Base-by-base conservation (phyloP, 2,113 vertebrate species). In the Myiagra hebetior region DNA sequence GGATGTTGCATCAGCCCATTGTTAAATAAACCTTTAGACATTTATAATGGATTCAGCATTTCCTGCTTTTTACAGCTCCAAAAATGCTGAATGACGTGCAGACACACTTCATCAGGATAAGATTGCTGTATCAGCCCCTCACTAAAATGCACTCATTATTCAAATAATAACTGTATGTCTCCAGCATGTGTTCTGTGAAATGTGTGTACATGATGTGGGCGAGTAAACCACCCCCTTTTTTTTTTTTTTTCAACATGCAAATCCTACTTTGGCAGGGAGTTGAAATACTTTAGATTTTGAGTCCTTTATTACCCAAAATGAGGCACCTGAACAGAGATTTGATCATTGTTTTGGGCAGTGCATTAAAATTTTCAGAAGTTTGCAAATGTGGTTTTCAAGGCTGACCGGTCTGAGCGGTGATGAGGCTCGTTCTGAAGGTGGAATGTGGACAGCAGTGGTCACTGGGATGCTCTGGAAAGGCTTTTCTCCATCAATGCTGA, bases 51-150 rank as follows among this genome's bases (percentile, higher is more conserved):
- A 95, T 95, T 96, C 97, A 96, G 90, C 94, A 93, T 94, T 97
- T 95, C 93, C 96, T 96, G 90, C 92, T 92, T 96, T 95, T 85
- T 94, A 22, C 80, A 64, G 68, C 72, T 95, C 95, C 85, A 91
- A 89, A 94, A 95, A 96, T 89, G 93, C 95, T 89, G 93, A 94
- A 93, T 97, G 93, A 96, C 79, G 86, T 93, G 90, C 92, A 96
- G 85, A 83, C 90, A 89, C 92, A 86, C 90, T 96, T 95, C 95
- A 96, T 96, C 95, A 96, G 93, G 96, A 21, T 86, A 73, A 84
- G 95, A 93, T 65, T 96, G 96, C 96, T 97, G 96, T 85, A 96
- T 97, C 96, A 95, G 96, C 95, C 95, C 95, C 92, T 96, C 86
- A 56, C 92, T 92, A 86, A 94, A 93, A 97, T 91, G 81, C 85